Evolutionary conservation across 2,888 invertebrate species (phyloP), one percentile per base, ranked within the genome.

Genomic region (Oligia fasciuncula): DNA sequence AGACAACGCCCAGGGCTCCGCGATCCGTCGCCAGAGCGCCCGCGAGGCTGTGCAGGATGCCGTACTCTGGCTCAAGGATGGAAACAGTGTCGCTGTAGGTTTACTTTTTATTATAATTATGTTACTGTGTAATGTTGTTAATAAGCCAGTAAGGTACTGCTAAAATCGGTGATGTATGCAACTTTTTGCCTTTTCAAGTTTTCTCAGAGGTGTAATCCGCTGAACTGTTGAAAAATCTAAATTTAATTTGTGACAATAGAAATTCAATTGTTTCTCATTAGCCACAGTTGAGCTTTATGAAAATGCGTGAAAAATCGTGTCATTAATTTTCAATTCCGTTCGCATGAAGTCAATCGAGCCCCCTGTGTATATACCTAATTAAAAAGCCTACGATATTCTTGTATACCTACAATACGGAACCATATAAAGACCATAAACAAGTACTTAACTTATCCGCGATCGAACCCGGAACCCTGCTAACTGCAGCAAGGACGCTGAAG

Each of bases 31-130:
- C 85, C 97, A 98, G 93, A 98, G 99, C 94, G 98, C 98, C 85
- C 97, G 98, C 87, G 98, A 99, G 93, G 98, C 99, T 0, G 97
- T 99, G 89, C 98, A 98, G 85, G 99, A 99, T 93, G 98, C 99
- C 89, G 98, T 98, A 77, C 96, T 97, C 70, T 99, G 99, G 98
- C 97, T 98, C 84, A 97, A 97, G 89, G 97, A 97, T 29, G 98
- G 97, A 60, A 98, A 99, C 91, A 98, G 98, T 94, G 98, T 99
- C 77, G 98, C 98, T 93, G 98, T 98, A 95, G 97, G 98, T 97
- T 68, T 40, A 40, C 17, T 57, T 19, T 23, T 17, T 65, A 19
- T 17, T 65, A 19, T 9, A 35, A 40, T 60, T 35, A 17, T 9
- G 0, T 65, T 35, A 23, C 4, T 46, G 29, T 46, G 1, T 23